phyloP scores from a whole-genome alignment of 2,113 vertebrate genomes.

The Grammomys dolichurus region DNA sequence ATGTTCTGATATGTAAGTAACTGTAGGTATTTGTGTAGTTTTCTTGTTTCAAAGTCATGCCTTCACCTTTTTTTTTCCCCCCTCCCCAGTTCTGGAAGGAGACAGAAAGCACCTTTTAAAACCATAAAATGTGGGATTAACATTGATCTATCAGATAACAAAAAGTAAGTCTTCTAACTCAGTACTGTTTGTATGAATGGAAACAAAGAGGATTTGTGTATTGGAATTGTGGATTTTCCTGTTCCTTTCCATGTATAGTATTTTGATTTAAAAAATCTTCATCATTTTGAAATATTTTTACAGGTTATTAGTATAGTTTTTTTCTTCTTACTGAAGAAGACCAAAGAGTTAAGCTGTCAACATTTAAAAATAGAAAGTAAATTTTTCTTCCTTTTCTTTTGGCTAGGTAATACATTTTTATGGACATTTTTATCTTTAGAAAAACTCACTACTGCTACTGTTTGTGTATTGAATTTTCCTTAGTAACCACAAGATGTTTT shows the following conservation, averaged over 20 bases:
- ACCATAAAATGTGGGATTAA: slow-evolving; percentile 98
- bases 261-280: neutral
- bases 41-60: neutral
- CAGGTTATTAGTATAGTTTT: neutral
- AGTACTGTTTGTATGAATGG: neutral
- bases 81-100: slow-evolving; percentile 89
- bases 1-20: slow-evolving; percentile 92
- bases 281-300: neutral
- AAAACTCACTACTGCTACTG: neutral
- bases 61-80: neutral
- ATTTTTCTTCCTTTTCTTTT: neutral
- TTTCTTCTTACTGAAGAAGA: neutral
- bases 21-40: neutral
- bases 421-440: neutral
- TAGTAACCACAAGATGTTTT: neutral
- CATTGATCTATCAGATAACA: slow-evolving; percentile 97
- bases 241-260: neutral
- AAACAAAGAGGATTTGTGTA: neutral
- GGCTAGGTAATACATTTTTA: neutral
- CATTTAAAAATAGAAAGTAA: neutral
- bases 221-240: neutral
- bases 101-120: slow-evolving; percentile 94
- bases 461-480: neutral
- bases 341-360: neutral
- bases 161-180: slow-evolving; percentile 91